Conservation (phyloP, 2,888 invertebrate species). For the Gerris lacustris region DNA sequence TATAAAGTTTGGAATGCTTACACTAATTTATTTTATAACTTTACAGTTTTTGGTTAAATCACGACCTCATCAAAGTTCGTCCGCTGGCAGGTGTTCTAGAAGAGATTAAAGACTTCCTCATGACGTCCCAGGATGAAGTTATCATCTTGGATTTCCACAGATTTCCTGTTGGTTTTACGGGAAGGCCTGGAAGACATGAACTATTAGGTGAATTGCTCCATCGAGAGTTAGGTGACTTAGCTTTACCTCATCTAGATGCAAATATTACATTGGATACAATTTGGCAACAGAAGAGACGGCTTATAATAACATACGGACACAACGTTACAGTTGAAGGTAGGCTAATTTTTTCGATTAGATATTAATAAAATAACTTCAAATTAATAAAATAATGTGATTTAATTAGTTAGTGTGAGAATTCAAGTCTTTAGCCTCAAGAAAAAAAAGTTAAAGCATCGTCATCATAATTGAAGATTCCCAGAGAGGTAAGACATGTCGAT, state of each 20-base stretch:
- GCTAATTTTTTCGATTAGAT: neutral
- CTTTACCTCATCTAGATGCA: constrained; percentile 42
- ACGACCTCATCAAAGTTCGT: constrained; percentile 56
- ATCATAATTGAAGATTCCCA: too few species aligned
- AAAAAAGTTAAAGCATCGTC: too few species aligned
- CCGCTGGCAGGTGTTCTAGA: constrained; percentile 53
- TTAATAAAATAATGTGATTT: neutral
- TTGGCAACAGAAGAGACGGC: constrained; percentile 42
- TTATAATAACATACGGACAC: constrained; percentile 50
- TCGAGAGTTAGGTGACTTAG: constrained; percentile 45
- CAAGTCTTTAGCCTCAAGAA: too few species aligned
- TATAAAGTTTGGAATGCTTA: neutral
- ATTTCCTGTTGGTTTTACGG: constrained; percentile 55
- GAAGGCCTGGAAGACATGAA: constrained; percentile 42
- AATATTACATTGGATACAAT: constrained; percentile 48
- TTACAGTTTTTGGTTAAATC: constrained; percentile 59
- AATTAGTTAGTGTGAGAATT: too few species aligned
- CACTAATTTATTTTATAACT: constrained; percentile 5
- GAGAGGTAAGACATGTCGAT: too few species aligned
- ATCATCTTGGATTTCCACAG: constrained; percentile 71
- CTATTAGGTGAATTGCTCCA: constrained; percentile 45
- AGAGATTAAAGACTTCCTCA: constrained; percentile 56
- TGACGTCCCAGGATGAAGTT: constrained; percentile 54
- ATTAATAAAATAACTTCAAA: neutral
- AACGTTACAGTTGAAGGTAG: constrained; percentile 39